Base-by-base conservation (phyloP, 1,140 invertebrate species). In the Neodiprion virginianus region DNA sequence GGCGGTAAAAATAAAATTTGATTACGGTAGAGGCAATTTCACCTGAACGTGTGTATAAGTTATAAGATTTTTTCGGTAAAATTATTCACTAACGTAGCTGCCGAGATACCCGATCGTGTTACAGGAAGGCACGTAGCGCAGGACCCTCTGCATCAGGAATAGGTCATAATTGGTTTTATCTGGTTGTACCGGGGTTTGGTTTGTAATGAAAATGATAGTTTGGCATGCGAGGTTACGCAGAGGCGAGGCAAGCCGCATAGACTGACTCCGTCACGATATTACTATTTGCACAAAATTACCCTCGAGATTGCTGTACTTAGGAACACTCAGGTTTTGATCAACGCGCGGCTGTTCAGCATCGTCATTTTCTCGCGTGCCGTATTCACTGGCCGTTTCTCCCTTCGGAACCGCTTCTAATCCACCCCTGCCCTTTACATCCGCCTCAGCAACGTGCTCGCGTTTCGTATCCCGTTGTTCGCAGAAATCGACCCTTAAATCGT, bases 211-310 rank as follows among this genome's bases (percentile, higher is more conserved):
- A 83, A 84, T 78, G 81, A 84, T 83, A 79, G 78, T 71, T 76
- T 77, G 78, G 76, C 83, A 84, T 81, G 83, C 83, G 77, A 82
- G 72, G 74, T 74, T 67, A 70, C 65, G 73, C 75, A n/a, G 53
- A 65, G 49, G n/a, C 66, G 50, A 72, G 69, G 77, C 78, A 81
- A 77, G 80, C 12, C 23, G 11, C 17, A 23, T 1, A 69, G 67
- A 69, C 67, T 23, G 23, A 47, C 67, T 8, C 11, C 81, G 80
- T 80, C 82, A 84, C 83, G 82, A 84, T 82, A 84, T 84, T 84
- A 84, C 81, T 84, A 84, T 84, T 84, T 84, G 82, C 82, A 84
- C 83, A 84, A 84, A 84, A 84, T 84, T 84, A 84, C 81, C 77
- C 70, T 71, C 72, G 68, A 83, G 79, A 84, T 83, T 84, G 82